Conservation (phyloP, 64 coral and sea anemone species). For the Trachythela sp. region DNA sequence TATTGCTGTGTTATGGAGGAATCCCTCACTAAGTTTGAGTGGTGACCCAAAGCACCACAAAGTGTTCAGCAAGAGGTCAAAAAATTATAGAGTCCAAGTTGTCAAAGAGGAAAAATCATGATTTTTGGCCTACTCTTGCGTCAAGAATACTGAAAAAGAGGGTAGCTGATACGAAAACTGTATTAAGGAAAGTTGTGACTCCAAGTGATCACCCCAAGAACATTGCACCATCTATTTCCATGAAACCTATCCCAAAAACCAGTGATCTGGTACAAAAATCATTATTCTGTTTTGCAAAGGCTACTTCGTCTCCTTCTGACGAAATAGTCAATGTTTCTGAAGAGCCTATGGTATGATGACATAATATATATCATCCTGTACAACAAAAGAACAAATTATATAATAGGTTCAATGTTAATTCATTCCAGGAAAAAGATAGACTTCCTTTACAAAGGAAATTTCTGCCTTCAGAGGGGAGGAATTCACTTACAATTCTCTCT, state of each 20-base stretch:
- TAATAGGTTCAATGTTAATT: no score
- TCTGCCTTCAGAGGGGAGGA: no score
- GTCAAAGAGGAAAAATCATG: slow-evolving; percentile 52
- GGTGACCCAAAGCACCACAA: neutral
- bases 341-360: no score
- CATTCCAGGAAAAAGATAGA: no score
- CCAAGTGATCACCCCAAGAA: slow-evolving; percentile 49
- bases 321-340: no score
- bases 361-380: no score
- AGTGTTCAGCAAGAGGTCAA: no score
- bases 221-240: slow-evolving; percentile 48
- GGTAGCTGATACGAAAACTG: neutral
- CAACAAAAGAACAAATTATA: no score
- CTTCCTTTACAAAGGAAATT: no score
- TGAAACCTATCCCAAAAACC: slow-evolving; percentile 41
- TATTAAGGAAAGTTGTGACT: neutral
- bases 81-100: slow-evolving; percentile 16
- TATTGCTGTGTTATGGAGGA: slow-evolving; percentile 34
- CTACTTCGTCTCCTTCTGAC: no score
- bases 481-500: no score
- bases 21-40: neutral
- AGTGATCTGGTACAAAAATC: slow-evolving; percentile 46
- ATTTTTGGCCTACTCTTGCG: slow-evolving; percentile 33
- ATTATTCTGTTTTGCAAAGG: slow-evolving; percentile 34
- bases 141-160: slow-evolving; percentile 15